Base-by-base conservation (phyloP, 2,888 invertebrate genomes). In the Caenorhabditis zanzibari region DNA sequence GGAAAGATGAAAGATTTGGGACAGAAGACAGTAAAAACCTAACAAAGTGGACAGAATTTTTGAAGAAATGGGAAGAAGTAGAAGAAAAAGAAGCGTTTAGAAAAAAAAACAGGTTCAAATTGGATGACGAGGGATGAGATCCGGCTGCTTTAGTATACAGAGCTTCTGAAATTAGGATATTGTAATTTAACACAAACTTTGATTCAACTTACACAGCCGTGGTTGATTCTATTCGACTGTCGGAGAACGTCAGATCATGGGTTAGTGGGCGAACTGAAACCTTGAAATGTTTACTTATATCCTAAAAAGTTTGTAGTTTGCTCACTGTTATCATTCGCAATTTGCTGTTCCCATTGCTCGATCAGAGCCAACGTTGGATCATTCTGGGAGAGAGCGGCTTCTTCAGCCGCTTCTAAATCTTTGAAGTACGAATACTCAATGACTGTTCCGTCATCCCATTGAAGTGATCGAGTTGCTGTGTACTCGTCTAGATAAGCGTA, bases 401-500 rank as follows among this genome's bases (percentile, higher is more conserved):
- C 79, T 7, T 79, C 79, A 9, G 63, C 54, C 14, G 72, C 79
- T 44, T 79, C 79, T 19, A 83, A 49, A 22, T 83, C 79, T 26
- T 83, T 83, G 64, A 83, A 83, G 41, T 83, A 83, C 6, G 81
- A 81, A 56, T 81, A 84, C 35, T 84, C 84, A 16, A 81, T 64
- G 32, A 81, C 68, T 16, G 81, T 81, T 64, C 81, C 84, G 47
- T 84, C 84, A 35, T 80, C 80, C 84, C 84, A 84, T 58, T 75
- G 68, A 2, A 72, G 44, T 22, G 80, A 69, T 26, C 68, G 38
- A 2, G 63, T 72, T 6, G 84, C 84, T 7, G 80, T 84, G 68
- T 61, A 75, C 61, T 84, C 84, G 66, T 84, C 84, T 1, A 75
- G 64, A 56, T 84, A 84, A 0, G 84, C 80, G 49, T 84, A 84